Percentiles rank a stretch among this genome's conserved stretches.
These are phyloP conservation scores for Prunella strophiata DNA, from an alignment of 2,797 vertebrate genomes.

Conservation along the genomic window DNA sequence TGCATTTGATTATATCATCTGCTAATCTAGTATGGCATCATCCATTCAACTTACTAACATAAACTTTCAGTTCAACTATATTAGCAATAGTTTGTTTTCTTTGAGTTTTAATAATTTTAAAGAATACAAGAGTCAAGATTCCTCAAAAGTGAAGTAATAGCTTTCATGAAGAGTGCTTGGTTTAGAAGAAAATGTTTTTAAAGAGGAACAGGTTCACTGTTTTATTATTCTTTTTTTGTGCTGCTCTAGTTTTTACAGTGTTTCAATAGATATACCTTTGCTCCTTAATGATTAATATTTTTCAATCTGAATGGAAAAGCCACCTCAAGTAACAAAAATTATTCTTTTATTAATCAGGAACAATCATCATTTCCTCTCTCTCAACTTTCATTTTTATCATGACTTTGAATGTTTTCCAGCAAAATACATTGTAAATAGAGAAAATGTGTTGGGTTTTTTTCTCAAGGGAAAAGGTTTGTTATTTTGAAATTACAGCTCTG, in stretches of 20 bases:
- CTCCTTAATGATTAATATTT: constrained; percentile 54
- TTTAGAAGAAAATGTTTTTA: not conserved
- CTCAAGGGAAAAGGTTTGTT: constrained; percentile 65
- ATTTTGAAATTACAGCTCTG: constrained; percentile 79
- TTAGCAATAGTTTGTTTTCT: constrained; percentile 38
- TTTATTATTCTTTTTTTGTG: constrained; percentile 12
- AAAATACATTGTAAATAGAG: constrained; percentile 50
- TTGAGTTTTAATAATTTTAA: constrained; percentile 45
- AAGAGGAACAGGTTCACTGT: not conserved
- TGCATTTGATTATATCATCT: not conserved
- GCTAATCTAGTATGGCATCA: not conserved
- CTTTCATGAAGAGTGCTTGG: not conserved
- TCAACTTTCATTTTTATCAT: constrained; percentile 50
- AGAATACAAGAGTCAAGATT: constrained; percentile 36
- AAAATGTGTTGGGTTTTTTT: constrained; percentile 15
- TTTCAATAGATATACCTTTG: constrained; percentile 40
- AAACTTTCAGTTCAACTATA: not conserved
- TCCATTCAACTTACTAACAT: not conserved
- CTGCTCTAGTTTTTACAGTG: constrained; percentile 32
- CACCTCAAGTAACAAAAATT: constrained; percentile 43
- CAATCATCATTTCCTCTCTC: constrained; percentile 51
- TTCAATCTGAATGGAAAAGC: constrained; percentile 49
- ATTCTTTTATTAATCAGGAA: constrained; percentile 64
- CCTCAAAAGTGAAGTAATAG: constrained; percentile 11
- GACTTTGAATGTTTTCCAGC: constrained; percentile 57